Conservation (phyloP, 30 jellyfish, hydroid and myxozoan genomes). For the Calvadosia cruxmelitensis region DNA sequence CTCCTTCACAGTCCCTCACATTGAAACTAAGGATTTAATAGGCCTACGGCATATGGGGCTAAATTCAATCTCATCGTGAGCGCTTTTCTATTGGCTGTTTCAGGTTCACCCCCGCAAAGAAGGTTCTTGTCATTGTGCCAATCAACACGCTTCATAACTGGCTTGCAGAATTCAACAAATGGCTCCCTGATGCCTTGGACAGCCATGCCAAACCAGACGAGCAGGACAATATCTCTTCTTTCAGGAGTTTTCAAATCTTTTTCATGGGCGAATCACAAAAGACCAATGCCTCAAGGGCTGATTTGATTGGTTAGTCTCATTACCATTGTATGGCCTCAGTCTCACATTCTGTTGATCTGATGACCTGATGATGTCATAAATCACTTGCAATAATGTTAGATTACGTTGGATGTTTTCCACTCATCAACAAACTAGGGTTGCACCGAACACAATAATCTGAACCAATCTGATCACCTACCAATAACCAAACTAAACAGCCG, state of each 20-base stretch:
- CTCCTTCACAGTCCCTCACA: too few relatives aligned
- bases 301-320: conserved; percentile 43
- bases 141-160: conserved; percentile 85
- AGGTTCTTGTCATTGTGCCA: conserved; percentile 70
- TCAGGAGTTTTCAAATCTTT: conserved; percentile 42
- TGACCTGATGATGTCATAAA: too few relatives aligned
- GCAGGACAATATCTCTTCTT: background rate
- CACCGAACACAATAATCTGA: too few relatives aligned
- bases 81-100: background rate
- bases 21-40: too few relatives aligned
- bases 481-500: too few relatives aligned
- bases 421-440: too few relatives aligned
- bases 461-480: too few relatives aligned
- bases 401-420: too few relatives aligned
- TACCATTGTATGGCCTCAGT: too few relatives aligned
- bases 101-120: conserved; percentile 59
- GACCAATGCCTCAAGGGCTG: conserved; percentile 45
- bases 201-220: background rate
- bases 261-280: conserved; percentile 46
- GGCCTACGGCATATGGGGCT: too few relatives aligned
- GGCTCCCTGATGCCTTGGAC: conserved; percentile 50
- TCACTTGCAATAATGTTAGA: too few relatives aligned
- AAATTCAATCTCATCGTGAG: background rate
- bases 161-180: conserved; percentile 65
- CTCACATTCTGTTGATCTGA: too few relatives aligned